Evolutionary conservation across 2,797 vertebrate genomes (phyloP).

Genomic region (Argya squamiceps): DNA sequence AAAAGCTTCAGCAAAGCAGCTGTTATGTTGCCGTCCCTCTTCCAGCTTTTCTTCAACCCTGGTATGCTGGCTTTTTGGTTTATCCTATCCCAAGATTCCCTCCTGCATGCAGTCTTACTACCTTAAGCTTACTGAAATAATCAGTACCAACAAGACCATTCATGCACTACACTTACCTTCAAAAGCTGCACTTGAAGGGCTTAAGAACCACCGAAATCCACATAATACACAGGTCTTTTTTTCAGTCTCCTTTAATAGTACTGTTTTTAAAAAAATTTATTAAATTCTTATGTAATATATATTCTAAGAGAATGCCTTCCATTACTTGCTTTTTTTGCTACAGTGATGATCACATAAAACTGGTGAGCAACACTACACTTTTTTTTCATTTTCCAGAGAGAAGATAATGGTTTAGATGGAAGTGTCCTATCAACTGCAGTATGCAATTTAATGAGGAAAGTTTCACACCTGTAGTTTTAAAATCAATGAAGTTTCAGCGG

Average conservation of each 20-base stretch:
- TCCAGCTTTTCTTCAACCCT: background rate
- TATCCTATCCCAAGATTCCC: background rate
- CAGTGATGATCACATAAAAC: background rate
- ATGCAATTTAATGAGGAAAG: constrained; percentile 25
- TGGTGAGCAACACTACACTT: background rate
- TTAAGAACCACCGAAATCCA: background rate
- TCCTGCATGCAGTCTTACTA: background rate
- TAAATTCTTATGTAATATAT: background rate
- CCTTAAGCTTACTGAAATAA: background rate
- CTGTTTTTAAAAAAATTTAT: background rate
- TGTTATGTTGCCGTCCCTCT: background rate
- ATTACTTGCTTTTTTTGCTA: background rate
- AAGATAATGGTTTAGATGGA: constrained; percentile 2
- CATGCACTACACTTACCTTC: background rate
- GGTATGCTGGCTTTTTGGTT: background rate
- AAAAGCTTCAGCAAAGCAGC: background rate
- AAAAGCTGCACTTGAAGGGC: background rate
- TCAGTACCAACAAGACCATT: background rate
- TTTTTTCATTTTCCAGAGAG: background rate
- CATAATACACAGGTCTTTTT: background rate
- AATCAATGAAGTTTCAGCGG: constrained; percentile 33
- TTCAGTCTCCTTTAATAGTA: background rate
- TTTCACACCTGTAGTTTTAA: constrained; percentile 29
- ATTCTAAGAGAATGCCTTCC: background rate
- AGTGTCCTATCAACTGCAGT: background rate